Conservation (phyloP, 2,797 vertebrate species). For the Brachymystax lenok region DNA sequence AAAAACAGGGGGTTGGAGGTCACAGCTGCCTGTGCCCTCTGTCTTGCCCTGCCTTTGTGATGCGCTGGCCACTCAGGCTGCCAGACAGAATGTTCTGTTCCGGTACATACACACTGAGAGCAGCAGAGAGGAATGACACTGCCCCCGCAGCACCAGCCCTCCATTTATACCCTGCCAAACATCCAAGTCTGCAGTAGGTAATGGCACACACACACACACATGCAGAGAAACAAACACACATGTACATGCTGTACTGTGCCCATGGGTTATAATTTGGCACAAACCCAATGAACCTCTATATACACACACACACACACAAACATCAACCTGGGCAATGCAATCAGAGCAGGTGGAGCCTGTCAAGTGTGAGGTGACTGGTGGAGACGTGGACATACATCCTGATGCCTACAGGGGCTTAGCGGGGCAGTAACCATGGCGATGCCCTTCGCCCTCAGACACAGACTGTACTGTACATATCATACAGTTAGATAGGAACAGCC, state of each 20-base stretch:
- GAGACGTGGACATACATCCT: neutral
- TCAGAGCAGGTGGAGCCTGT: neutral
- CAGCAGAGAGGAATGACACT: slow-evolving; percentile 38
- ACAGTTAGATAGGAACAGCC: neutral
- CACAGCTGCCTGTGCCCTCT: slow-evolving; percentile 38
- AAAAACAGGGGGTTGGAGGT: slow-evolving; percentile 4
- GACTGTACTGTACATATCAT: neutral
- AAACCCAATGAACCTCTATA: neutral
- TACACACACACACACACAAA: neutral
- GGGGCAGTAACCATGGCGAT: neutral
- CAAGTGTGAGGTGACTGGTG: neutral
- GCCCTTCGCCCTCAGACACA: neutral
- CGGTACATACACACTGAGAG: slow-evolving; percentile 5
- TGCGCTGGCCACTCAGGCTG: slow-evolving; percentile 18
- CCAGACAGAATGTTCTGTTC: slow-evolving; percentile 37
- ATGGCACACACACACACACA: slow-evolving; percentile 15
- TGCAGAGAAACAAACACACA: neutral
- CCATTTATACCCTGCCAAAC: slow-evolving; percentile 61
- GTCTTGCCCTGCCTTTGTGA: slow-evolving; percentile 51
- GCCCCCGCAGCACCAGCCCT: slow-evolving; percentile 51
- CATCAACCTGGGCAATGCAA: neutral
- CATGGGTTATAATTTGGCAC: too few relatives aligned
- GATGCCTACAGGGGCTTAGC: neutral
- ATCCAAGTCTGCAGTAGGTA: slow-evolving; percentile 23
- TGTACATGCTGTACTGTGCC: neutral